phyloP scores from a whole-genome alignment of 2,888 invertebrate species.

The Troilus luridus region DNA sequence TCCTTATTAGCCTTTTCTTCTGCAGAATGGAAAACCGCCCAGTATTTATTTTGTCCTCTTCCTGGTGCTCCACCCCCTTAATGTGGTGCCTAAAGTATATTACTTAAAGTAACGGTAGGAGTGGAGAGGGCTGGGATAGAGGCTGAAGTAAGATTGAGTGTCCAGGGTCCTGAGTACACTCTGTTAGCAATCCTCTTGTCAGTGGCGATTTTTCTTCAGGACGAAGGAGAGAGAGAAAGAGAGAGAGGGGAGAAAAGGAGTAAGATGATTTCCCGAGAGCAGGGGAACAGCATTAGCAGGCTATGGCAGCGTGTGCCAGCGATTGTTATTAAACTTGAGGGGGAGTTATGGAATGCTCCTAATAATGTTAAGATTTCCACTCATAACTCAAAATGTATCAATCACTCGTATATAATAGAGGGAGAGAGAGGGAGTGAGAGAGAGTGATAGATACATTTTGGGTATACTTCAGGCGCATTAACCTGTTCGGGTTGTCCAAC shows the following conservation, averaged over 20 bases:
- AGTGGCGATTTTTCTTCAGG: background rate
- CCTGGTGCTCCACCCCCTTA: background rate
- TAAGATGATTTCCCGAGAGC: background rate
- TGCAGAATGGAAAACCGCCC: background rate
- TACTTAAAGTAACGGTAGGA: background rate
- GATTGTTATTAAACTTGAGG: too few species aligned
- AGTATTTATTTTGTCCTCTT: background rate
- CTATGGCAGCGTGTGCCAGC: background rate
- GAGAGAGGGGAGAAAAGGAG: background rate
- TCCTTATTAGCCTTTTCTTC: background rate
- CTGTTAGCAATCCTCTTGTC: background rate
- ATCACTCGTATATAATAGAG: too few species aligned
- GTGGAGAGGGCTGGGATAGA: background rate
- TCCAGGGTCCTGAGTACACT: background rate
- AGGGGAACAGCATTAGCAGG: background rate
- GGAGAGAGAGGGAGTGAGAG: too few species aligned
- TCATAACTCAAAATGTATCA: too few species aligned
- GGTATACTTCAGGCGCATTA: too few species aligned
- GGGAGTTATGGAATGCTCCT: too few species aligned
- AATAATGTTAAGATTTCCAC: too few species aligned
- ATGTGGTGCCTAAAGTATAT: background rate
- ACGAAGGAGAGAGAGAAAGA: background rate
- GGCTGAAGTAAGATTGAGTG: constrained; percentile 9
- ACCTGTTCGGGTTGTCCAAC: too few species aligned
- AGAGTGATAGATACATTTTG: too few species aligned